phyloP scores from a whole-genome alignment of 2,888 invertebrate species.

The Carcina quercana region DNA sequence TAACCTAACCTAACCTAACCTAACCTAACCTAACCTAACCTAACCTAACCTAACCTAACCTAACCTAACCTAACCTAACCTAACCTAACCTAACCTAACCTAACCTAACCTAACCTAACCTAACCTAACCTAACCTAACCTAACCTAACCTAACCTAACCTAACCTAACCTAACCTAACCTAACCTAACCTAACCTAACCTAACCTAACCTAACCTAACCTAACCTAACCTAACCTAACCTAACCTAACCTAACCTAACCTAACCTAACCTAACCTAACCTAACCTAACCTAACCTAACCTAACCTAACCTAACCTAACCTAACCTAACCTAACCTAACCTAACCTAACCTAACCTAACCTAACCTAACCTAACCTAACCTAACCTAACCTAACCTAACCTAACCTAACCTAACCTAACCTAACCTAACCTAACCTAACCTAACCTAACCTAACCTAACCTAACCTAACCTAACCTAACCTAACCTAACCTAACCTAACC shows the following conservation, averaged over 20 bases:
- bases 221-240: conserved; percentile 8
- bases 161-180: conserved; percentile 11
- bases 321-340: conserved; percentile 16
- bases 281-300: conserved; percentile 17
- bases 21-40: conserved; percentile 9
- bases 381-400: conserved; percentile 19
- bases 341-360: conserved; percentile 16
- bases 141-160: conserved; percentile 10
- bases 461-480: conserved; percentile 16
- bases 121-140: conserved; percentile 12
- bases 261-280: conserved; percentile 19
- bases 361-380: conserved; percentile 18
- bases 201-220: conserved; percentile 10
- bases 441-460: conserved; percentile 17
- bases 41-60: conserved; percentile 8
- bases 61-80: conserved; percentile 7
- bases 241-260: conserved; percentile 13
- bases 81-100: conserved; percentile 12
- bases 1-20: conserved; percentile 9
- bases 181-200: conserved; percentile 11
- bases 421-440: conserved; percentile 18
- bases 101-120: conserved; percentile 13
- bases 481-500: conserved; percentile 19
- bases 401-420: conserved; percentile 19
- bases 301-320: conserved; percentile 17